Evolutionary conservation across 2,888 invertebrate species (phyloP), one percentile per base, ranked within the genome.

Genomic region (Cerceris rybyensis): DNA sequence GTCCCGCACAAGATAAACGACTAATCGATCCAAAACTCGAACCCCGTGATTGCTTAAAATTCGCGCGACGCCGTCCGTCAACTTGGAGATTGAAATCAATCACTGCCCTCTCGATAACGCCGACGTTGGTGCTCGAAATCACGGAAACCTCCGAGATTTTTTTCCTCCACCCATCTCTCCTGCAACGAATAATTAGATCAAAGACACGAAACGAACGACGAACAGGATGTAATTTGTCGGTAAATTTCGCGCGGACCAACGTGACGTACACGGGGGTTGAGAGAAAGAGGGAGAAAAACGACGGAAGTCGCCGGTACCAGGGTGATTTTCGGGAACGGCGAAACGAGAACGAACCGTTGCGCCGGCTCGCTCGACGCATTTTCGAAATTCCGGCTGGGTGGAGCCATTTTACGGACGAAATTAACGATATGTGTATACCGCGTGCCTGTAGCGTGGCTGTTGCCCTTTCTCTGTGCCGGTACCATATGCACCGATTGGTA

Each of bases 321-420:
- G 46, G 42, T 69, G 61, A 69, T 61, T 69, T 69, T 69, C 54
- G 63, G 42, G 70, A 61, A 63, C 17, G 46, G 41, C 42, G 59
- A 52, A 61, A 61, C 52, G 61, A 28, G 52, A 17, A 57, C 49
- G n/a, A n/a, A 14, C 13, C 9, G 46, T 1, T 46, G 13, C 52
- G 57, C 57, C 17, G 9, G 61, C 54, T 61, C 54, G 61, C 7
- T 54, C 61, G 57, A 11, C 58, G 70, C 59, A 74, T 74, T 74
- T 74, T 74, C 74, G 74, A 74, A 64, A 74, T 74, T 74, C 69
- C 74, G 54, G 58, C 63, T 58, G 65, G 60, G 42, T 68, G 57
- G 74, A 69, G 58, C 69, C 66, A 59, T 69, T 74, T 74, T 74
- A 63, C 71, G 52, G 63, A 63, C 63, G 52, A 46, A 76, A 76